A percentile compares a stretch with the other conserved stretches of the same genome.
phyloP scores from a whole-genome alignment of 2,797 vertebrate species.

The Streptopelia turtur region DNA sequence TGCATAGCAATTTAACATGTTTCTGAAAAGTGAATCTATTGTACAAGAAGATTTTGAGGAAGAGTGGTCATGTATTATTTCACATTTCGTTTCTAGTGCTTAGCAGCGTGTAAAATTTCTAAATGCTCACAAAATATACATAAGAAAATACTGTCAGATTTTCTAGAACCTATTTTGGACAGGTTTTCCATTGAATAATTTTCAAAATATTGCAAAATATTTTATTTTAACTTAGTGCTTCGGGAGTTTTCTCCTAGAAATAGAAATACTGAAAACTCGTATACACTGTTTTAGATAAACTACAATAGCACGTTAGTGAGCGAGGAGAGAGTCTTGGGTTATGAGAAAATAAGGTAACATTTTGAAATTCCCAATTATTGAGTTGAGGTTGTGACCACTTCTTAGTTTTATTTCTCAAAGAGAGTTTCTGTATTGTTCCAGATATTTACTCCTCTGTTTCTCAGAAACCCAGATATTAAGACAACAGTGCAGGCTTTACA shows the following conservation, averaged over 20 bases:
- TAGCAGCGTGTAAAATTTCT: neutral
- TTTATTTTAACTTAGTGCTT: conserved; percentile 20
- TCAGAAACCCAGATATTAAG: neutral
- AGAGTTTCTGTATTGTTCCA: neutral
- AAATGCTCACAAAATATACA: neutral
- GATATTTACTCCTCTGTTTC: neutral
- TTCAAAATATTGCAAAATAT: neutral
- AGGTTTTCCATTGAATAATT: neutral
- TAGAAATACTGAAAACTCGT: neutral
- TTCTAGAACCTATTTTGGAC: neutral
- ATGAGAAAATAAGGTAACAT: neutral
- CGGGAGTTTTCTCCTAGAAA: neutral
- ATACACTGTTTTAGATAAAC: neutral
- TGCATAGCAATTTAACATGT: neutral
- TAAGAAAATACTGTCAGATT: neutral
- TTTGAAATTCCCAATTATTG: neutral
- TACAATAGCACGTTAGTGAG: neutral
- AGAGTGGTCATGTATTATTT: neutral
- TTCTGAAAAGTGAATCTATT: neutral
- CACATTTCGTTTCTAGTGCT: neutral
- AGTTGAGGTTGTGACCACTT: neutral
- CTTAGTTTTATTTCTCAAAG: neutral
- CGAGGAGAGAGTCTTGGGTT: neutral
- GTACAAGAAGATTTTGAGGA: neutral
- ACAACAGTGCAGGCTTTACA: neutral